Conservation (phyloP, 2,888 invertebrate species). For the Caenorhabditis afra region DNA sequence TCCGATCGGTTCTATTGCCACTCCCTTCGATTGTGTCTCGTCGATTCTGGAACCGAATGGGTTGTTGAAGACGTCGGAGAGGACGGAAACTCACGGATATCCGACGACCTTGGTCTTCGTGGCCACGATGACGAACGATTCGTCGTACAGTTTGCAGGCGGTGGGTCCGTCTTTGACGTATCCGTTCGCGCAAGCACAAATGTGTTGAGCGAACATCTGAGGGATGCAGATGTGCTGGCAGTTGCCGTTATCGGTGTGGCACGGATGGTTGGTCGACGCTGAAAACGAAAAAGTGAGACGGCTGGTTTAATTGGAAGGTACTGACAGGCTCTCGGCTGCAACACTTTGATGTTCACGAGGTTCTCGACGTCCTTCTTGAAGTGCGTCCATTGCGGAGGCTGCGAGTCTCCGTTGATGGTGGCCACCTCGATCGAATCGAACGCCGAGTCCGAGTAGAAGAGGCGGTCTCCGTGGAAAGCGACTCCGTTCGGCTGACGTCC, state of each 20-base stretch:
- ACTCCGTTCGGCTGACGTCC: slow-evolving; percentile 78
- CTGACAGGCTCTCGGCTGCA: slow-evolving; percentile 87
- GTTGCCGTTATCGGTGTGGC: slow-evolving; percentile 90
- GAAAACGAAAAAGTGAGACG: slow-evolving; percentile 16
- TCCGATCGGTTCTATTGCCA: slow-evolving; percentile 94
- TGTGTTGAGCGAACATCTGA: slow-evolving; percentile 86
- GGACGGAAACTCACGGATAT: slow-evolving; percentile 82
- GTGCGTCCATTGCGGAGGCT: slow-evolving; percentile 82
- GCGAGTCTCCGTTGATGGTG: slow-evolving; percentile 73
- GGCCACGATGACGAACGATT: slow-evolving; percentile 91
- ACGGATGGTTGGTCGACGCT: slow-evolving; percentile 85
- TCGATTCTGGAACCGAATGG: slow-evolving; percentile 64
- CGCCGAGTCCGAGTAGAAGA: slow-evolving; percentile 87
- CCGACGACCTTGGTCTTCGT: slow-evolving; percentile 92
- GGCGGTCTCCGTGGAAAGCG: slow-evolving; percentile 76
- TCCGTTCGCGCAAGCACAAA: slow-evolving; percentile 93
- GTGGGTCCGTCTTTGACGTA: slow-evolving; percentile 84
- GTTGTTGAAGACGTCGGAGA: background rate
- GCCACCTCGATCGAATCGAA: slow-evolving; percentile 85
- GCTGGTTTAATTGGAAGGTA: background rate
- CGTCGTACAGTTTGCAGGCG: slow-evolving; percentile 86
- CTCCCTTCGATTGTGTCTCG: slow-evolving; percentile 84
- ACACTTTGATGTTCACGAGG: slow-evolving; percentile 90
- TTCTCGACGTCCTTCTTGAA: slow-evolving; percentile 87
- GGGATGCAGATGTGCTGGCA: slow-evolving; percentile 97